Evolutionary conservation across 2,113 vertebrate genomes (phyloP), one percentile per base, ranked within the genome.

Genomic region (Deroptyus accipitrinus): DNA sequence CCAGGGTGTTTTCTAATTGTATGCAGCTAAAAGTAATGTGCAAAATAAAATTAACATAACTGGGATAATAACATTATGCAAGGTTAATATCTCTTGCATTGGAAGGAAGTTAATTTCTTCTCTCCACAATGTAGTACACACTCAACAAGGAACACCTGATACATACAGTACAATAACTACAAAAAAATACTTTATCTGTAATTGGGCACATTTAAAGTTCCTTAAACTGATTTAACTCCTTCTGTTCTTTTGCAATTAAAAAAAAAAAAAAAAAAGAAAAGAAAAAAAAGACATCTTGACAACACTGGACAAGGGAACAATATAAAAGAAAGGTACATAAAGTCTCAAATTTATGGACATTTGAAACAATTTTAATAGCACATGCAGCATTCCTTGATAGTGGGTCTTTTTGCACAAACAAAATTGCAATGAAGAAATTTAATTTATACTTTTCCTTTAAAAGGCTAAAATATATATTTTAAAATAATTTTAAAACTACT

Each of bases 371-470:
- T 97, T 97, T 94, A 98, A 98, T 92, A 98, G 96, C 97, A 98
- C 98, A 98, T 98, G 98, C 98, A 98, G 98, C 98, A 98, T 98
- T 98, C 98, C 98, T 98, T 96, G 98, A 99, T 99, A 99, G 99
- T 99, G 99, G 99, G 99, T 99, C 99, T 98, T 99, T 99, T 99
- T 99, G 99, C 98, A 98, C 98, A 97, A 98, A 98, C 74, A 97
- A 97, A 98, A 97, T 95, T 94, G 96, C 95, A 98, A 97, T 95
- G 92, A 95, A 96, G 91, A 91, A 92, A 96, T 96, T 93, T 91
- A 93, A 95, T 94, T 97, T 86, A 96, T 92, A 73, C 67, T 91
- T 97, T 94, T 97, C 88, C 94, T 98, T 97, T 95, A 96, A 97
- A 98, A 98, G 96, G 87, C 97, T 98, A 98, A 97, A 97, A 98